Percentiles rank a stretch among this genome's conserved stretches.
phyloP scores from a whole-genome alignment of 2,888 invertebrate species.

The Stomorhina lunata region DNA sequence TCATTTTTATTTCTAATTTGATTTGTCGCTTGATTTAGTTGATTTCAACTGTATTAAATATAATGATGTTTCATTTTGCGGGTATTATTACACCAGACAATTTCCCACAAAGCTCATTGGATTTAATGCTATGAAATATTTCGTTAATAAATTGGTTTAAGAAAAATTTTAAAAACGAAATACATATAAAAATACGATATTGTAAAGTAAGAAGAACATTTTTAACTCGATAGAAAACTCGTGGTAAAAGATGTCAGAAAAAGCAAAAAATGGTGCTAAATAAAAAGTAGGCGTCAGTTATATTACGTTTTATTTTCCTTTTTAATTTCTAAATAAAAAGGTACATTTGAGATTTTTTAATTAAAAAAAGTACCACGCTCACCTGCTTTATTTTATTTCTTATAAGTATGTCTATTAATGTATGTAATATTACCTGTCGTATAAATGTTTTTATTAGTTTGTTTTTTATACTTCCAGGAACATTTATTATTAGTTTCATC shows the following conservation, averaged over 20 bases:
- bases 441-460: slow-evolving; percentile 53
- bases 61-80: slow-evolving; percentile 46
- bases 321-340: slow-evolving; percentile 21
- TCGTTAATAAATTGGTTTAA: slow-evolving; percentile 38
- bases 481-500: slow-evolving; percentile 57
- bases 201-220: too few species aligned
- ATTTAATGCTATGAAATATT: slow-evolving; percentile 34
- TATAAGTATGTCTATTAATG: too few species aligned
- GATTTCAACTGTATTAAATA: slow-evolving; percentile 60
- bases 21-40: slow-evolving; percentile 64
- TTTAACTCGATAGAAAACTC: not conserved
- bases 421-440: slow-evolving; percentile 40
- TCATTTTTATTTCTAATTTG: slow-evolving; percentile 68
- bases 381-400: slow-evolving; percentile 10
- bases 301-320: not conserved
- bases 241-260: not conserved
- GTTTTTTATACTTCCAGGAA: not conserved
- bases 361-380: not conserved
- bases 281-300: not conserved
- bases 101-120: slow-evolving; percentile 42
- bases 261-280: not conserved
- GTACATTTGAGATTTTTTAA: not conserved
- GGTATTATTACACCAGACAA: slow-evolving; percentile 49
- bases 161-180: not conserved
- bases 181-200: not conserved